Evolutionary conservation across 2,888 invertebrate species (phyloP), one percentile per base, ranked within the genome.

Genomic region (Spilosoma lubricipeda): DNA sequence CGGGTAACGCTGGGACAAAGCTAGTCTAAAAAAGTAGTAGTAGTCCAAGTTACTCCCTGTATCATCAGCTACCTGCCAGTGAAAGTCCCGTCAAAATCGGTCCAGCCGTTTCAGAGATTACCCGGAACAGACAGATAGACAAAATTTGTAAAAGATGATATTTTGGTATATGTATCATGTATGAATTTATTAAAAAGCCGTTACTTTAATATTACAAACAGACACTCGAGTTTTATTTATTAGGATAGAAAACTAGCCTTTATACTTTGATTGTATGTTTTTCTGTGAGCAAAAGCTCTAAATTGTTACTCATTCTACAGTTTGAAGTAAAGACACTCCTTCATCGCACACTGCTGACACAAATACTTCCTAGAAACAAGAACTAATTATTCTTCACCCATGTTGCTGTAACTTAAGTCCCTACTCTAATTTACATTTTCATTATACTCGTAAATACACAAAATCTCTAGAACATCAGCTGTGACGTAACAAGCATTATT

Each of bases 401-500:
- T 72, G 59, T 67, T 33, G 59, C 27, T 67, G 67, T 67, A 63
- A 48, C 59, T 59, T 72, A 72, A 72, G 72, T 67, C 67, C 33
- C 52, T 36, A 45, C 52, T 67, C 42, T 63, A 72, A 67, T 72
- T 72, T 72, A 67, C 67, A 67, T 72, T 72, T 72, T 63, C 72
- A 39, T 67, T 67, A 72, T 67, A n/a, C n/a, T n/a, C n/a, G n/a
- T n/a, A 67, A 72, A 67, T 42, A 67, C 72, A 59, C 67, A 33
- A 72, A 72, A 72, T 63, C 59, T 67, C 30, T 59, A 67, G n/a
- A 45, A 67, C 72, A 71, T 64, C 65, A 67, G 71, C 67, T 72
- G 67, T 72, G 72, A 67, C 72, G 72, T 45, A 59, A 72, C 67
- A 72, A 72, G 67, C 67, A 72, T 72, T 72, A 72, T 67, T 67